Evolutionary conservation across 2,797 vertebrate species (phyloP).

Genomic region (Melopsittacus undulatus): DNA sequence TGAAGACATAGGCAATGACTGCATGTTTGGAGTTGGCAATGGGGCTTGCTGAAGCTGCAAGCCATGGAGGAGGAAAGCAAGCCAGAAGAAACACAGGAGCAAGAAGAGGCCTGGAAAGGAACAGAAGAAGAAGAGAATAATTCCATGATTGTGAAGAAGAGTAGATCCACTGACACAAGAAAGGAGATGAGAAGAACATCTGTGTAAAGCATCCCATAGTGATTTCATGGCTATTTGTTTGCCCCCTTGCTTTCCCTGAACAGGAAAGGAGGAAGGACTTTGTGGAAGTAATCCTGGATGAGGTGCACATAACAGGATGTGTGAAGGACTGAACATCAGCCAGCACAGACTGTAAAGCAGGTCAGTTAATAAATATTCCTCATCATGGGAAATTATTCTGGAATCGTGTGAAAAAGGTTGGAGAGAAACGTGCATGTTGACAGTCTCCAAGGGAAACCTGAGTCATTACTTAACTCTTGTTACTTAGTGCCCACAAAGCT

Average conservation of each 20-base stretch:
- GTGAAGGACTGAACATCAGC: not conserved
- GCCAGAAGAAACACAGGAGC: not conserved
- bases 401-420: not conserved
- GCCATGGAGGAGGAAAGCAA: not conserved
- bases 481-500: slow-evolving; percentile 26
- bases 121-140: not conserved
- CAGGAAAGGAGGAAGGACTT: not conserved
- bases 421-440: not conserved
- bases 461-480: slow-evolving; percentile 24
- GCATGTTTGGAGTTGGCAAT: not conserved
- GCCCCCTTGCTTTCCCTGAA: not conserved
- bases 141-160: not conserved
- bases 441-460: slow-evolving; percentile 4
- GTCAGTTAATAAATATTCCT: not conserved
- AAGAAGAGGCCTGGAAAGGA: not conserved
- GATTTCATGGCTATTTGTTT: not conserved
- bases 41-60: not conserved
- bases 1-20: not conserved
- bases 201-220: not conserved
- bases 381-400: not conserved
- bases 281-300: not conserved
- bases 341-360: not conserved
- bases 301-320: not conserved
- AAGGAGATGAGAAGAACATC: not conserved
- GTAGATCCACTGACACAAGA: not conserved